Evolutionary conservation across 1,140 invertebrate genomes (phyloP).

Genomic region (Oscheius sp.): DNA sequence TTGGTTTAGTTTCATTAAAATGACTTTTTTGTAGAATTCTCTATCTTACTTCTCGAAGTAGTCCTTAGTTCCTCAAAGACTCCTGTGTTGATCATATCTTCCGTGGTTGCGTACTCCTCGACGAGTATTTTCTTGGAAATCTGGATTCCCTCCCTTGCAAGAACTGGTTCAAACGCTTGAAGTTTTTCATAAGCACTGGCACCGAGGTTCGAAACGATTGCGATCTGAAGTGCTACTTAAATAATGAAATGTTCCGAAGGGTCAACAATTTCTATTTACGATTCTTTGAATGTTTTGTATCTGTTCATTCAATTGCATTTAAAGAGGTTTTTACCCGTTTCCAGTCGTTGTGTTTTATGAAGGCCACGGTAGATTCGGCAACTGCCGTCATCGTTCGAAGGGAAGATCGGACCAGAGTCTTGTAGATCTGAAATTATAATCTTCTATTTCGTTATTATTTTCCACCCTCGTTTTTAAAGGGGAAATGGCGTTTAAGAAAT

Average conservation of each 20-base stretch:
- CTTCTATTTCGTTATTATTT: too few species aligned
- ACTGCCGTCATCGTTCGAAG: conserved; percentile 44
- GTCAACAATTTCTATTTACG: too few species aligned
- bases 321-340: conserved; percentile 39
- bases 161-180: conserved; percentile 45
- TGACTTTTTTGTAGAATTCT: not conserved
- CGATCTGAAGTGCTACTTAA: conserved; percentile 43
- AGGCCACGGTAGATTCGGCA: conserved; percentile 41
- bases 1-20: not conserved
- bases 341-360: conserved; percentile 48
- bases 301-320: too few species aligned
- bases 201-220: conserved; percentile 56
- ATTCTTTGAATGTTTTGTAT: too few species aligned
- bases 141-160: not conserved
- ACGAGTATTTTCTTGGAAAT: conserved; percentile 40
- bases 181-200: conserved; percentile 47
- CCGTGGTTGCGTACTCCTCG: conserved; percentile 47
- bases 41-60: conserved; percentile 45
- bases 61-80: conserved; percentile 50
- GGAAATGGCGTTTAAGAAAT: not conserved
- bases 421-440: conserved; percentile 27
- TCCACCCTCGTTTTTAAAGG: too few species aligned
- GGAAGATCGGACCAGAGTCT: conserved; percentile 41
- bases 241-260: too few species aligned
- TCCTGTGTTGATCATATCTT: conserved; percentile 48